phyloP scores from a whole-genome alignment of 2,113 vertebrate species.

The Pongo abelii region DNA sequence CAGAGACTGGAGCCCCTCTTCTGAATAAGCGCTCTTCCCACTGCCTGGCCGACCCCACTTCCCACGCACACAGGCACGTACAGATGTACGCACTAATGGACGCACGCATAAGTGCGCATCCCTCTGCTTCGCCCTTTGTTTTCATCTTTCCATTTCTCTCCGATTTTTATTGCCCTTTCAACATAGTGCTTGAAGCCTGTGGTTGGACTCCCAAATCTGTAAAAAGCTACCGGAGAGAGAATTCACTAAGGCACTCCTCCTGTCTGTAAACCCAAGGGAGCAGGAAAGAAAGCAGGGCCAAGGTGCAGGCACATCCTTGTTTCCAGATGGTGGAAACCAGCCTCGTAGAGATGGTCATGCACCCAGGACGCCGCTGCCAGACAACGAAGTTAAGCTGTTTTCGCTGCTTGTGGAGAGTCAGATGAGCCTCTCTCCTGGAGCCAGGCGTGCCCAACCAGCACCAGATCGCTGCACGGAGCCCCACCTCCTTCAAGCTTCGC shows the following conservation, averaged over 20 bases:
- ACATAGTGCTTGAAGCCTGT: neutral
- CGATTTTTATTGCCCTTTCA: neutral
- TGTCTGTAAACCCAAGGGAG: neutral
- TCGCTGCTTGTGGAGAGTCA: neutral
- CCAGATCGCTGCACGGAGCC: rapidly evolving
- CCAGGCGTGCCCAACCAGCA: neutral
- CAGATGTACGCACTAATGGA: neutral
- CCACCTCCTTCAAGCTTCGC: neutral
- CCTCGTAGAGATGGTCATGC: neutral
- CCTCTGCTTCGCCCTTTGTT: neutral
- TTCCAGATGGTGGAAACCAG: neutral
- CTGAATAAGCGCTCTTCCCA: neutral
- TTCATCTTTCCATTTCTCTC: neutral
- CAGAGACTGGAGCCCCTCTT: neutral
- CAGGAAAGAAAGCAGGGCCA: neutral
- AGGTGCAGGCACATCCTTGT: too few relatives aligned
- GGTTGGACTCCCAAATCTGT: neutral
- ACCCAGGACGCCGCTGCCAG: neutral
- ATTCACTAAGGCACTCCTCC: neutral
- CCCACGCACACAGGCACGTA: rapidly evolving
- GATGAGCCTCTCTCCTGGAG: neutral
- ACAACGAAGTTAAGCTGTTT: neutral
- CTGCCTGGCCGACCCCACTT: too few relatives aligned
- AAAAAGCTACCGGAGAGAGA: neutral
- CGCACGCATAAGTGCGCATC: neutral